Evolutionary conservation across 1,140 invertebrate genomes (phyloP).

Genomic region (Goniozus legneri): DNA sequence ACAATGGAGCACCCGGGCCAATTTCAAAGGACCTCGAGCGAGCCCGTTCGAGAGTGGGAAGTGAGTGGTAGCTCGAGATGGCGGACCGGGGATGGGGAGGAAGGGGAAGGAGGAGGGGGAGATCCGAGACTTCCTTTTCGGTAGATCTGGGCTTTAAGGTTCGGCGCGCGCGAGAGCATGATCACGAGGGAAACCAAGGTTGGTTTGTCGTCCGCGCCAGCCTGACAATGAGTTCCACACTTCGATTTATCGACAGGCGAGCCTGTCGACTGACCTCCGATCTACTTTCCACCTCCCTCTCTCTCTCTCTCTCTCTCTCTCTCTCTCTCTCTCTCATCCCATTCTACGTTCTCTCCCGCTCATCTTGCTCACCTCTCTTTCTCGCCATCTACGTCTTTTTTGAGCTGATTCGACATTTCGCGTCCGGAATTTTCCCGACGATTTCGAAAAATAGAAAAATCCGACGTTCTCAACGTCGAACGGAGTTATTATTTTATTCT

Average conservation of each 20-base stretch:
- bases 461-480: too few species aligned
- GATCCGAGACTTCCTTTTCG: not conserved
- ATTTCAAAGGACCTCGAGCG: not conserved
- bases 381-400: too few species aligned
- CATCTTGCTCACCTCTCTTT: too few species aligned
- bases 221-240: slow-evolving; percentile 2
- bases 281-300: not conserved
- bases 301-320: not conserved
- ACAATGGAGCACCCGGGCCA: not conserved
- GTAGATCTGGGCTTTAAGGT: not conserved
- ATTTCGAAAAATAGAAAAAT: too few species aligned
- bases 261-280: too few species aligned
- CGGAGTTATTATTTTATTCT: too few species aligned
- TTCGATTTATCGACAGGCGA: slow-evolving; percentile 3
- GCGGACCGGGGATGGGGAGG: not conserved
- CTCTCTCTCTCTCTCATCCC: not conserved
- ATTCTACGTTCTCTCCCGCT: too few species aligned
- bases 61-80: not conserved
- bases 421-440: too few species aligned
- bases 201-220: not conserved
- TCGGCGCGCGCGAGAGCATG: not conserved
- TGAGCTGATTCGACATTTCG: too few species aligned
- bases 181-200: not conserved
- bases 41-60: not conserved
- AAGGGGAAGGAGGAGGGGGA: not conserved